A percentile compares a stretch with the other conserved stretches of the same genome.
Conservation (phyloP, 2,113 vertebrate species). For the Cyrtonyx montezumae region DNA sequence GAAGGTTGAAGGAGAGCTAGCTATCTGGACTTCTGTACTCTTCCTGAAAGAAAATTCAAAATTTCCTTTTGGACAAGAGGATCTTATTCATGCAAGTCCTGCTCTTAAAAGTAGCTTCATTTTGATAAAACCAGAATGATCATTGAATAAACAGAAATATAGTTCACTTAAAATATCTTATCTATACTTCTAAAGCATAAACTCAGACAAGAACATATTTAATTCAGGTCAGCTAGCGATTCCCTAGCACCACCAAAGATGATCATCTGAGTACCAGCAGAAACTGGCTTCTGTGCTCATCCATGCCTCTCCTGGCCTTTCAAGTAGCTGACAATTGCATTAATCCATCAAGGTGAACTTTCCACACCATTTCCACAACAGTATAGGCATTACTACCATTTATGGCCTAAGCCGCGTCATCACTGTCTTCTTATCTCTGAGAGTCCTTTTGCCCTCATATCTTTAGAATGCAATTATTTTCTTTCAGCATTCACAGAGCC, state of each 20-base stretch:
- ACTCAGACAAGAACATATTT: neutral
- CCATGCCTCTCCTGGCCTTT: neutral
- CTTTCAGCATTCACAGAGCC: neutral
- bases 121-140: neutral
- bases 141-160: neutral
- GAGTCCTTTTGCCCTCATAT: neutral
- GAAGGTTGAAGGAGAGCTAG: neutral
- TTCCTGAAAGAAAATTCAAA: neutral
- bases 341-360: neutral
- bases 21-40: neutral
- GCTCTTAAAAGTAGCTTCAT: neutral
- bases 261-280: neutral
- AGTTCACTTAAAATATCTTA: neutral
- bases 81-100: neutral
- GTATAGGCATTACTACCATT: accelerated
- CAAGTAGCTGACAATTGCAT: neutral
- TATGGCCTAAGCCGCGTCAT: neutral
- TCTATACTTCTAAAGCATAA: neutral
- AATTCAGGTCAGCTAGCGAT: neutral
- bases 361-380: neutral
- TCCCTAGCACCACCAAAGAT: neutral
- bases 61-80: neutral
- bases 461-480: neutral
- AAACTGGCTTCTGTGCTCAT: neutral
- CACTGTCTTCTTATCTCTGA: neutral